A percentile compares a stretch with the other conserved stretches of the same genome.
Evolutionary conservation across 2,113 vertebrate species (phyloP).

Genomic region (Tonatia bakeri): DNA sequence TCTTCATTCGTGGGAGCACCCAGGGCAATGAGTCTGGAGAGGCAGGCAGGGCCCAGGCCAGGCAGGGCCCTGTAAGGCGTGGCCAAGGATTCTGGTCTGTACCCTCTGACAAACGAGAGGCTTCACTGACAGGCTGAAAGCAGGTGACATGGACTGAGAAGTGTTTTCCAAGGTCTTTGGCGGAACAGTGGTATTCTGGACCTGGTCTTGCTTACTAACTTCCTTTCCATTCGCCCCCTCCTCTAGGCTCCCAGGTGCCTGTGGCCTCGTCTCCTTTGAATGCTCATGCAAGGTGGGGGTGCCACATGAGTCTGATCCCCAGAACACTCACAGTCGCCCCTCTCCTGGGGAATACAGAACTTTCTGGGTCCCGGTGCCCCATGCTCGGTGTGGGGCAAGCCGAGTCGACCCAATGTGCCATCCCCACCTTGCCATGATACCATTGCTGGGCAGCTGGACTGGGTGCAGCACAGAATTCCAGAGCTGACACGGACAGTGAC

Average conservation of each 20-base stretch:
- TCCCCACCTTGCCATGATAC: background rate
- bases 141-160: fast-evolving
- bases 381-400: fast-evolving
- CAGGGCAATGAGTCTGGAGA: background rate
- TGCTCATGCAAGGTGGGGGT: too few species aligned
- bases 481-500: background rate
- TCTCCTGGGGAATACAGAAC: background rate
- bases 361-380: background rate
- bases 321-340: background rate
- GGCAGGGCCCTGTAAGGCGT: fast-evolving
- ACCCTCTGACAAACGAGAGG: fast-evolving
- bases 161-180: fast-evolving
- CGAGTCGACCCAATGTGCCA: background rate
- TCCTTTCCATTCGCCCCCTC: too few species aligned
- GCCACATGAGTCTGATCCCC: background rate
- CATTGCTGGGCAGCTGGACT: background rate
- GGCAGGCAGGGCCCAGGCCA: too few species aligned
- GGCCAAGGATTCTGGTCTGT: fast-evolving
- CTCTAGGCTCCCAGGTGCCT: background rate
- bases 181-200: fast-evolving
- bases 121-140: fast-evolving
- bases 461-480: background rate
- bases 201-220: background rate
- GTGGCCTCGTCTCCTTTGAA: background rate
- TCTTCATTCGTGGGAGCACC: background rate